phyloP scores from a whole-genome alignment of 2,797 vertebrate genomes.

The Ptychobarbus kaznakovi region DNA sequence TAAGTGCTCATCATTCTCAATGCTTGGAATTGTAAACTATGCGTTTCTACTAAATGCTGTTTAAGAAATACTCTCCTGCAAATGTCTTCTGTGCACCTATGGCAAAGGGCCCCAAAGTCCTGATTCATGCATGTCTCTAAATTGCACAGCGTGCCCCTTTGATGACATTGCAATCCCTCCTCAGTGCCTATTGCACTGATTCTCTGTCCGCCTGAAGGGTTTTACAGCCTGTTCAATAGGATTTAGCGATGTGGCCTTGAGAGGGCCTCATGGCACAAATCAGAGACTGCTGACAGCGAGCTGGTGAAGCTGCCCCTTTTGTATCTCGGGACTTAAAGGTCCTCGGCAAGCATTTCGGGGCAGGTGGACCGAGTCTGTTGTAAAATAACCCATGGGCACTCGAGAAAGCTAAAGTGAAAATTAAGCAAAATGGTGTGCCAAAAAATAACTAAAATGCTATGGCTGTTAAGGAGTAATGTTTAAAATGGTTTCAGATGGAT shows the following conservation, averaged over 20 bases:
- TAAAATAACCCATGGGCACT: constrained; percentile 41
- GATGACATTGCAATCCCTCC: constrained; percentile 61
- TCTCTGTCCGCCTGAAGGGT: constrained; percentile 55
- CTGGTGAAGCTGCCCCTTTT: constrained; percentile 38
- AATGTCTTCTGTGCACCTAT: constrained; percentile 22
- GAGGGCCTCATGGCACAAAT: constrained; percentile 62
- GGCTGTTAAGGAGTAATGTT: background rate
- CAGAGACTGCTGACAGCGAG: constrained; percentile 53
- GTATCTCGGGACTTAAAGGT: constrained; percentile 37
- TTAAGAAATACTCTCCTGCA: constrained; percentile 28
- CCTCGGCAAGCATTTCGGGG: constrained; percentile 13
- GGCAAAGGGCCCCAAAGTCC: constrained; percentile 43
- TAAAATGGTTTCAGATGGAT: background rate
- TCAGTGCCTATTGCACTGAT: constrained; percentile 50
- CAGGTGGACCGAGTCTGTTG: background rate
- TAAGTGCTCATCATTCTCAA: constrained; percentile 32
- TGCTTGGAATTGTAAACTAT: constrained; percentile 39
- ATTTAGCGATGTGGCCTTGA: constrained; percentile 62
- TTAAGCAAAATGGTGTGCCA: background rate
- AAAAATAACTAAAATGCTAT: background rate
- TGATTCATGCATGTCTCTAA: constrained; percentile 56
- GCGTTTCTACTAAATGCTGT: constrained; percentile 34
- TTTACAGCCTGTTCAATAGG: constrained; percentile 65
- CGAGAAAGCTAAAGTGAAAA: constrained; percentile 3
- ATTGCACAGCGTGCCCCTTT: constrained; percentile 52